Conservation (phyloP, 37 sponge, comb jelly and placozoan genomes). For the Haliclona indistincta region DNA sequence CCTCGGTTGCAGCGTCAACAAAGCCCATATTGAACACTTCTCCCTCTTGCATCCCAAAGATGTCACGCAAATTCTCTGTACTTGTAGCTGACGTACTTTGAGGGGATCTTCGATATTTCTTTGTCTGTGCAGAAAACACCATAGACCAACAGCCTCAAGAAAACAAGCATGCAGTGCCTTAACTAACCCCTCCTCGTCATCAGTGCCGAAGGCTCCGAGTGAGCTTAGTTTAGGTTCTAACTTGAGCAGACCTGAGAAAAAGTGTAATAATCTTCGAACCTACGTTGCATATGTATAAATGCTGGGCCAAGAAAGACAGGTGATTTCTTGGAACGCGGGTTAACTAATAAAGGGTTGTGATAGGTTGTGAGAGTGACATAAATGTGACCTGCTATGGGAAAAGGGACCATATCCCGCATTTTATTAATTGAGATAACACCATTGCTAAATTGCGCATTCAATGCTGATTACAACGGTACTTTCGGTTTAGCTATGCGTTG, state of each 20-base stretch:
- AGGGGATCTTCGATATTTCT: conserved; percentile 23
- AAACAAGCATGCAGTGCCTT: not conserved
- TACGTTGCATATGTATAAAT: conserved; percentile 44
- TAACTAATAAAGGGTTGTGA: conserved; percentile 17
- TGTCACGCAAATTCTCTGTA: not conserved
- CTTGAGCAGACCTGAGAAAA: conserved; percentile 11
- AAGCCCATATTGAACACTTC: conserved; percentile 3
- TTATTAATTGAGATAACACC: no score
- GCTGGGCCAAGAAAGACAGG: conserved; percentile 43
- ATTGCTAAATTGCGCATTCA: no score
- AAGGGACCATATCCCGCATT: no score
- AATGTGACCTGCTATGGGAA: no score
- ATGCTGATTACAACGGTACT: no score
- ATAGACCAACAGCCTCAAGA: not conserved
- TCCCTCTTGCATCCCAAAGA: conserved; percentile 8
- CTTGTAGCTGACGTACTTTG: conserved; percentile 7
- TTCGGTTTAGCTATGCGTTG: no score
- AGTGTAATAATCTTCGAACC: conserved; percentile 32
- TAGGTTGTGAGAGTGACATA: no score
- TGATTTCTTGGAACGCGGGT: not conserved
- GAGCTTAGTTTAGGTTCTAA: conserved; percentile 6
- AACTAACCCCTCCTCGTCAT: not conserved
- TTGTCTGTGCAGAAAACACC: conserved; percentile 16
- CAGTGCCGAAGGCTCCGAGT: not conserved
- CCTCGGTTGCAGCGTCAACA: conserved; percentile 15